Evolutionary conservation across 2,113 vertebrate species (phyloP).

Genomic region (Hemicordylus capensis): DNA sequence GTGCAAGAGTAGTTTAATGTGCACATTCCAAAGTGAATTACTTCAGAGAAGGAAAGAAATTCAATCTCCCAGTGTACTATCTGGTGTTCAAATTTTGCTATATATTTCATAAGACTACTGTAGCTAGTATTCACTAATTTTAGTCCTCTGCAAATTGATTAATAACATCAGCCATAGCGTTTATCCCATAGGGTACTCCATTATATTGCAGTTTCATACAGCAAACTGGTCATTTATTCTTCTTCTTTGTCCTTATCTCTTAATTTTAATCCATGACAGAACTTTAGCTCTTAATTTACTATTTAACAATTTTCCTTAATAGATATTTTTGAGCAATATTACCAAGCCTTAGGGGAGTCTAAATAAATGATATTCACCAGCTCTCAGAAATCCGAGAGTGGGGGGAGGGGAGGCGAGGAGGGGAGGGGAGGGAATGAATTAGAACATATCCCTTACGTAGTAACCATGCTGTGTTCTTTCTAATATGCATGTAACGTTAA

Average conservation of each 20-base stretch:
- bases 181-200: rapidly evolving
- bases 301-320: background rate
- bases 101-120: background rate
- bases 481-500: background rate
- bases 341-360: slow-evolving; percentile 12
- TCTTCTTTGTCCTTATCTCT: background rate
- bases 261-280: background rate
- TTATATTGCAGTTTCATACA: background rate
- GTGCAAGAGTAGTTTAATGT: background rate
- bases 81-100: background rate
- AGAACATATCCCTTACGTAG: background rate
- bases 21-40: slow-evolving; percentile 16
- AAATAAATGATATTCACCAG: background rate
- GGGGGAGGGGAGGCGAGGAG: background rate
- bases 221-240: background rate
- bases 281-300: background rate
- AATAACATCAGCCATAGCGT: background rate
- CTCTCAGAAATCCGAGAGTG: rapidly evolving
- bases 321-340: slow-evolving; percentile 1
- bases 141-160: background rate
- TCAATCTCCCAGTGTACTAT: background rate
- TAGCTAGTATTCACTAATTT: background rate
- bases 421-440: background rate
- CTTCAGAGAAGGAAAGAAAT: slow-evolving; percentile 34
- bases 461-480: background rate